Evolutionary conservation across 2,113 vertebrate genomes (phyloP), one percentile per base, ranked within the genome.

Genomic region (Aix galericulata): DNA sequence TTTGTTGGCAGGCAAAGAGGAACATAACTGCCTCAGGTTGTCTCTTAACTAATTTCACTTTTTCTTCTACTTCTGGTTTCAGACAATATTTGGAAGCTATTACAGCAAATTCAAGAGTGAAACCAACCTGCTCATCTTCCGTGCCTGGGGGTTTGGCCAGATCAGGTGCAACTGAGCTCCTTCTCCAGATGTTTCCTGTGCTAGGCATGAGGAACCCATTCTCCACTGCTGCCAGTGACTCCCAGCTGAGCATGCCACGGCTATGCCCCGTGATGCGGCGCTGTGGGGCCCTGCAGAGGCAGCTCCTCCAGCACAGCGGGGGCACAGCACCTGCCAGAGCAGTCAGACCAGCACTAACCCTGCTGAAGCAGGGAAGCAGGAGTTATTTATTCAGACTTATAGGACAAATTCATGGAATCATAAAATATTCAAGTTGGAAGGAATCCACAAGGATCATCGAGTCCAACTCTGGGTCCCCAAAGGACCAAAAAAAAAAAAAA

Each of bases 291-390:
- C 23, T 25, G 22, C 71, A 27, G 31, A 6, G 34, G 20, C 12
- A 34, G 2, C 26, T 11, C 7, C 50, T 29, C 88, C 3, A 0
- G 52, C 38, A 52, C 21, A 0, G 44, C 7, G 0, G 10, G 17
- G 3, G 40, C 52, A 4, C 5, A 3, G 29, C 3, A 2, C n/a
- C 36, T 6, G 38, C 78, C 11, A 23, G 32, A 12, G 32, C 26
- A 59, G 20, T 3, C 4, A 36, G 36, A 13, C 31, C 64, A 66
- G 48, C 48, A 50, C 21, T 50, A 50, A 23, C 21, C 21, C 36
- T 6, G 38, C 78, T 13, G 1, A 26, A 62, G 53, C 11, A 75
- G 48, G 8, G 78, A 31, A 44, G 42, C 16, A 21, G 40, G 75
- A 55, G 4, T 6, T 5, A 3, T 4, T 6, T 26, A 4, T 23